These are phyloP conservation scores for Mus spretus DNA, from an alignment of 2,797 vertebrate species.

Conservation along the genomic window DNA sequence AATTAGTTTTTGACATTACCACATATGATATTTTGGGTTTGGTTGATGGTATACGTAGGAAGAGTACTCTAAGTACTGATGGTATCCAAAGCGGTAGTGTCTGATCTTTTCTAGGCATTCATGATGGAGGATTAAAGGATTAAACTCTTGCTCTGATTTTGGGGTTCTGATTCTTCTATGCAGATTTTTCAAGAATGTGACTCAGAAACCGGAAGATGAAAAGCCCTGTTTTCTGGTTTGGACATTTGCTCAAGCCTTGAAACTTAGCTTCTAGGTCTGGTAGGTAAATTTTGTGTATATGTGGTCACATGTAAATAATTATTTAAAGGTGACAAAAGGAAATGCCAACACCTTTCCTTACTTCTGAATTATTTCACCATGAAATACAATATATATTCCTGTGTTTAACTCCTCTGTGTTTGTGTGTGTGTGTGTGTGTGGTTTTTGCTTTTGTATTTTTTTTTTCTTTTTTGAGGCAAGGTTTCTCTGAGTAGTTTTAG, in stretches of 20 bases:
- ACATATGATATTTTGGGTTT: background rate
- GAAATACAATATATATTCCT: background rate
- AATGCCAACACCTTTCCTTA: background rate
- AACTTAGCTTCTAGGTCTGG: background rate
- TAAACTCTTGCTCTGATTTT: background rate
- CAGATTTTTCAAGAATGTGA: background rate
- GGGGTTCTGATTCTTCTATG: too few species aligned
- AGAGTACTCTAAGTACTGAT: accelerated
- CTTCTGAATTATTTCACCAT: background rate
- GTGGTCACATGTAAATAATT: too few species aligned
- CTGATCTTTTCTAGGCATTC: background rate
- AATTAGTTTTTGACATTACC: background rate
- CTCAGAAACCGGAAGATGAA: background rate
- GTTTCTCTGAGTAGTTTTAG: too few species aligned
- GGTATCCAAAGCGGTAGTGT: accelerated
- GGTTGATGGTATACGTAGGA: accelerated
- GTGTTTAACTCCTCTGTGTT: too few species aligned
- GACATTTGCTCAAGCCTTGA: background rate
- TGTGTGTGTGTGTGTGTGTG: too few species aligned
- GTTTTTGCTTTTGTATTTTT: too few species aligned
- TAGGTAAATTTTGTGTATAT: background rate
- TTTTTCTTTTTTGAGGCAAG: too few species aligned
- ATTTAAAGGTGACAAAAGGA: background rate
- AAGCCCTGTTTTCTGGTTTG: background rate
- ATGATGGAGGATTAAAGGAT: accelerated